These are phyloP conservation scores for Entelurus aequoreus DNA, from an alignment of 2,113 vertebrate species.

Conservation along the genomic window DNA sequence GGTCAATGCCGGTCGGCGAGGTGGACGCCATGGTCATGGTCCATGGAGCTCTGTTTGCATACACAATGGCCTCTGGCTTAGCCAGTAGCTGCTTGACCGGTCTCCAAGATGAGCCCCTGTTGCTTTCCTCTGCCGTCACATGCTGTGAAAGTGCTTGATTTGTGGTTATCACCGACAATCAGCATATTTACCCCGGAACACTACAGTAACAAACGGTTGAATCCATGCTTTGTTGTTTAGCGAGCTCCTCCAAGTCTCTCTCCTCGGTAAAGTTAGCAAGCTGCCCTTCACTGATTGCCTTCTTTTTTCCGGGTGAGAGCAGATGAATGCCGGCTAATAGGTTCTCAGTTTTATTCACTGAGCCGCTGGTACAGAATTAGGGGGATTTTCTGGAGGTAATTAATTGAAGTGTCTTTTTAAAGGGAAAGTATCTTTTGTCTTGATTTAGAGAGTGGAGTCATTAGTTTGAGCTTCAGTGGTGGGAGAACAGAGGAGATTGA, in stretches of 20 bases:
- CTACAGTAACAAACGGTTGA: background rate
- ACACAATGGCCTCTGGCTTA: too few relatives aligned
- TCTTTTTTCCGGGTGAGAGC: constrained; percentile 42
- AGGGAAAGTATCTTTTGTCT: constrained; percentile 57
- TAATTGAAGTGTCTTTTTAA: constrained; percentile 66
- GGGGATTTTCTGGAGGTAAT: constrained; percentile 61
- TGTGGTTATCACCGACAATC: too few relatives aligned
- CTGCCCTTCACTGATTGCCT: constrained; percentile 49
- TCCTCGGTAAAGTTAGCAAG: constrained; percentile 18
- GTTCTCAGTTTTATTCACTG: constrained; percentile 70
- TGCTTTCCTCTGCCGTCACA: too few relatives aligned
- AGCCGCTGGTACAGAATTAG: constrained; percentile 54
- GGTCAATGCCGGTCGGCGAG: too few relatives aligned
- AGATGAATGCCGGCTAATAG: constrained; percentile 67
- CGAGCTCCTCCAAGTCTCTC: background rate
- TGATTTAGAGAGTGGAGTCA: constrained; percentile 60
- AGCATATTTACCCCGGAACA: background rate
- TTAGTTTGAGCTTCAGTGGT: constrained; percentile 43
- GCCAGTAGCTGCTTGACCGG: too few relatives aligned
- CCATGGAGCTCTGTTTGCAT: too few relatives aligned
- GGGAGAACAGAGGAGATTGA: constrained; percentile 22
- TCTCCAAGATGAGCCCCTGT: too few relatives aligned
- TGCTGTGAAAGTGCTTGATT: too few relatives aligned
- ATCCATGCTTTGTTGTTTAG: background rate
- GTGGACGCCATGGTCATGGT: too few relatives aligned